Evolutionary conservation across 2,888 invertebrate species (phyloP).

Genomic region (Archips xylosteana): DNA sequence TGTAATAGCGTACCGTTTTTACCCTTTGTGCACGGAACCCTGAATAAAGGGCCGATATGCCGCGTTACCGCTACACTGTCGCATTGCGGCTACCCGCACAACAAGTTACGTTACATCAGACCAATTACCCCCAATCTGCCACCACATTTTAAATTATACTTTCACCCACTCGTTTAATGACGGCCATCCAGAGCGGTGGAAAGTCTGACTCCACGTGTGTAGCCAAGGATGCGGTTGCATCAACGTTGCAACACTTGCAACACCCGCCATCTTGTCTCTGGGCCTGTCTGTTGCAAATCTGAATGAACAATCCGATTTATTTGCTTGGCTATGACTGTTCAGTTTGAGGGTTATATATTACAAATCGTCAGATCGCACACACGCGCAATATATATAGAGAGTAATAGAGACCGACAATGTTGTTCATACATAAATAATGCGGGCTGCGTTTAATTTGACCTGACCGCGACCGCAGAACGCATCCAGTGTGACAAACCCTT

Average conservation of each 20-base stretch:
- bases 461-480: too few relatives aligned
- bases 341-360: too few relatives aligned
- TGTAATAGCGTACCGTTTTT: too few relatives aligned
- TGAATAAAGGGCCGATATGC: too few relatives aligned
- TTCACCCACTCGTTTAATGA: conserved; percentile 24
- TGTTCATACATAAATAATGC: too few relatives aligned
- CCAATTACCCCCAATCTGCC: not conserved
- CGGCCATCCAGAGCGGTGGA: conserved; percentile 5
- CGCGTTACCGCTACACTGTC: not conserved
- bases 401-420: too few relatives aligned
- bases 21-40: too few relatives aligned
- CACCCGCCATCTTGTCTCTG: not conserved
- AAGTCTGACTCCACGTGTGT: not conserved
- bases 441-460: too few relatives aligned
- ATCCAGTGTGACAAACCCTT: too few relatives aligned
- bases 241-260: not conserved
- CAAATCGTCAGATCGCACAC: too few relatives aligned
- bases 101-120: conserved; percentile 5
- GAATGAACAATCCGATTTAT: not conserved
- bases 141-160: conserved; percentile 12
- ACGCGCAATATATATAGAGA: too few relatives aligned
- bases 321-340: too few relatives aligned
- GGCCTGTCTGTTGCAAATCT: not conserved
- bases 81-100: not conserved
- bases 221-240: not conserved